These are phyloP conservation scores for Mamestra brassicae DNA, from an alignment of 2,888 invertebrate species.

Conservation along the genomic window DNA sequence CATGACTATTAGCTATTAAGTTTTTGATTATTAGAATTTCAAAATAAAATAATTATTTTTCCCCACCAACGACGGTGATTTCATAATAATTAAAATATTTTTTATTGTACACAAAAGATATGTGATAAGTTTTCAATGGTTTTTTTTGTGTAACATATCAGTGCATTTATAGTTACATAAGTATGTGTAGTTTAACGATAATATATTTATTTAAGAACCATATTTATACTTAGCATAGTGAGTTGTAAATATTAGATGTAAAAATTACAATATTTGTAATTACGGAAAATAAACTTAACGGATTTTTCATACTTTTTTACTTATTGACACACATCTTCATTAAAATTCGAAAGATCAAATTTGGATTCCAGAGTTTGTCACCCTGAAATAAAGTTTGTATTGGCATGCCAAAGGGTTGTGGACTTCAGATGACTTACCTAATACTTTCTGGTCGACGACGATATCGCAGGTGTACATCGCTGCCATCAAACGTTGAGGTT, in stretches of 20 bases:
- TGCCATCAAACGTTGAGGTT: conserved; percentile 97
- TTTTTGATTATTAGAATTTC: conserved; percentile 53
- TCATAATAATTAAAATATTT: conserved; percentile 66
- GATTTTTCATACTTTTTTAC: conserved; percentile 66
- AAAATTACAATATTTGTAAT: conserved; percentile 88
- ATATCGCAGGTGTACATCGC: conserved; percentile 98
- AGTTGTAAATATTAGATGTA: conserved; percentile 88
- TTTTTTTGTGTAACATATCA: conserved; percentile 81
- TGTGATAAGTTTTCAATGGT: conserved; percentile 86
- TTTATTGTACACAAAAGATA: conserved; percentile 84
- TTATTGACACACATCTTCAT: background rate
- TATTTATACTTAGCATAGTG: conserved; percentile 83
- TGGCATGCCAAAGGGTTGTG: background rate
- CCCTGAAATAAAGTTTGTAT: conserved; percentile 24
- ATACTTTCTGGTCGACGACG: conserved; percentile 95
- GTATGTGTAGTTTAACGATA: conserved; percentile 67
- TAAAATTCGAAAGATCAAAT: no score
- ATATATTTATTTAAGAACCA: conserved; percentile 85
- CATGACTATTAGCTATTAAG: conserved; percentile 76
- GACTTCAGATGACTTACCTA: conserved; percentile 93
- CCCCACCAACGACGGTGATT: conserved; percentile 79
- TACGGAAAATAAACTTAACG: conserved; percentile 83
- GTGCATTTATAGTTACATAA: conserved; percentile 84
- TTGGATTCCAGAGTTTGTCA: background rate
- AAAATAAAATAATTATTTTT: conserved; percentile 67